A percentile compares a stretch with the other conserved stretches of the same genome.
These are phyloP conservation scores for Leucoptera coffeella DNA, from an alignment of 2,888 invertebrate species.

Conservation along the genomic window DNA sequence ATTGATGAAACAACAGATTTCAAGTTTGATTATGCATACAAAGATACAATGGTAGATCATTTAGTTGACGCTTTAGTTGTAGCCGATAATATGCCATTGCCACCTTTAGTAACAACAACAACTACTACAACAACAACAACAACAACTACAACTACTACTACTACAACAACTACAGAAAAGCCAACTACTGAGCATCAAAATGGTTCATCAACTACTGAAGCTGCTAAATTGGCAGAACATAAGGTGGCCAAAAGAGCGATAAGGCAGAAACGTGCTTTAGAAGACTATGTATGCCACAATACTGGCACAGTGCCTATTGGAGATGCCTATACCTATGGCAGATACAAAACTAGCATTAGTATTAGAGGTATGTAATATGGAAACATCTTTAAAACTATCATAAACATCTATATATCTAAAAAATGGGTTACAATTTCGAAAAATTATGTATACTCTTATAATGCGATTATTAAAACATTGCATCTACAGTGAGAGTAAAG, in stretches of 20 bases:
- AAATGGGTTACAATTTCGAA: too few species aligned
- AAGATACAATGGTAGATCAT: conserved; percentile 52
- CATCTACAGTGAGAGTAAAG: too few species aligned
- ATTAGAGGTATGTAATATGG: conserved; percentile 56
- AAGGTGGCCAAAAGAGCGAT: conserved; percentile 16
- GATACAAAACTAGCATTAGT: conserved; percentile 58
- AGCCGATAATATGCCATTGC: conserved; percentile 60
- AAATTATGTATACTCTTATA: too few species aligned
- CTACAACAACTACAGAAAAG: conserved; percentile 20
- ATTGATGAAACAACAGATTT: conserved; percentile 59
- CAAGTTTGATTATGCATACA: conserved; percentile 58
- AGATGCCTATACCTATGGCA: conserved; percentile 65
- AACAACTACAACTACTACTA: conserved; percentile 33
- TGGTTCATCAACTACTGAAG: conserved; percentile 11
- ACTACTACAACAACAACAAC: conserved; percentile 38
- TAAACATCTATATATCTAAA: too few species aligned
- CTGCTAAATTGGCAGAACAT: conserved; percentile 14
- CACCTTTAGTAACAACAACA: conserved; percentile 42
- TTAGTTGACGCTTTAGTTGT: conserved; percentile 65
- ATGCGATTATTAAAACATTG: too few species aligned
- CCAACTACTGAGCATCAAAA: conserved; percentile 12
- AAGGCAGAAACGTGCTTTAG: conserved; percentile 13
- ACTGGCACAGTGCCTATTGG: conserved; percentile 59
- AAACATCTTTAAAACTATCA: too few species aligned
- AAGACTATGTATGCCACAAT: conserved; percentile 23